Percentiles rank a stretch among this genome's conserved stretches.
Conservation (phyloP, 2,797 vertebrate species). For the Pseudocheirus occidentalis region DNA sequence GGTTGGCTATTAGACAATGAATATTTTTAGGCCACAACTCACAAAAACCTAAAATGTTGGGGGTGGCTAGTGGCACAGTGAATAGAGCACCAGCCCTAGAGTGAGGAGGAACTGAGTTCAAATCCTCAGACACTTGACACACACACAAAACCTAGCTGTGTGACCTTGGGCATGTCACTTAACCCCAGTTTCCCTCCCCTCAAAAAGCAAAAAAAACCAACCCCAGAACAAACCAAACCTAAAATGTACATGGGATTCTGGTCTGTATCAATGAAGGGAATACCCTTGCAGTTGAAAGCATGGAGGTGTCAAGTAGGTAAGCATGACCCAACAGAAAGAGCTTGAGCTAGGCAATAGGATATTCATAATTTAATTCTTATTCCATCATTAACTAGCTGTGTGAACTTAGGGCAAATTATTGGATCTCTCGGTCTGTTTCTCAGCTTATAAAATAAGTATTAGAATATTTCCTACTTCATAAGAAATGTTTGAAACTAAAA, state of each 20-base stretch:
- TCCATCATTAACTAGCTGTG: not conserved
- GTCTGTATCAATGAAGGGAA: not conserved
- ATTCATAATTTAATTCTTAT: not conserved
- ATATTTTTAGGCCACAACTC: not conserved
- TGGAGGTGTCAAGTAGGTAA: not conserved
- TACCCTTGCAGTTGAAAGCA: not conserved
- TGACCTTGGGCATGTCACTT: no score
- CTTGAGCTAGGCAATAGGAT: not conserved
- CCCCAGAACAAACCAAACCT: no score
- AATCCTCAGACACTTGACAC: no score
- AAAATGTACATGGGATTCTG: not conserved
- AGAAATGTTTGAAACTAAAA: not conserved
- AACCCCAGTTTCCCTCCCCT: no score
- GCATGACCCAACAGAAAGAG: not conserved
- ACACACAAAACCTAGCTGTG: no score
- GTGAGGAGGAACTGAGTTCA: no score
- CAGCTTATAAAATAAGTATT: not conserved
- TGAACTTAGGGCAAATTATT: not conserved
- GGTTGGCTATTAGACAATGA: not conserved
- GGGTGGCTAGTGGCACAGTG: no score
- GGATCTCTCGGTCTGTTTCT: not conserved
- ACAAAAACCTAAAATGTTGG: not conserved
- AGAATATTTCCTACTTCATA: not conserved
- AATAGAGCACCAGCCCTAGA: no score
- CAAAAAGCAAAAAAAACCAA: no score